Evolutionary conservation across 2,113 vertebrate genomes (phyloP), one percentile per base, ranked within the genome.

Genomic region (Stomatorhinus ivindoensis): DNA sequence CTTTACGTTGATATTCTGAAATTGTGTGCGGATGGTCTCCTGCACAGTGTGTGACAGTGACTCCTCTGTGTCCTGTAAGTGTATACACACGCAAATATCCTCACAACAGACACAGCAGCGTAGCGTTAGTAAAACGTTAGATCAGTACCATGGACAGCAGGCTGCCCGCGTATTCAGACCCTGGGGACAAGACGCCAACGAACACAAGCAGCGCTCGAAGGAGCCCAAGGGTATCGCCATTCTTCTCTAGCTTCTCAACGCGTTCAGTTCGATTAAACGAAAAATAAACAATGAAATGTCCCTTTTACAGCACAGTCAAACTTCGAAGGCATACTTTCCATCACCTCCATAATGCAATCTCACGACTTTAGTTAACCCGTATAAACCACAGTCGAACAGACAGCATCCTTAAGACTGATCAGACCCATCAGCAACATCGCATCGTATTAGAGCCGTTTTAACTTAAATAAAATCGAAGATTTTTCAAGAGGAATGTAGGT

Each of bases 131-230:
- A 24, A 53, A 55, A 76, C 47, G 27, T 69, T 83, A 51, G 39
- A 76, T 88, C 89, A 90, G 89, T 51, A 90, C 89, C 89, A 88
- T 88, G 89, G 89, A 90, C 86, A 90, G 89, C 86, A 51, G 4
- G 50, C 85, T 31, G 50, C 50, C 48, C 47, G 85, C 50, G 11
- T 31, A 27, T 53, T 51, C 13, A n/a, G 31, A 35, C 13, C 27
- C 85, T 5, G 44, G 50, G 47, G n/a, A 51, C 48, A 53, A 13
- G 42, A 48, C 83, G n/a, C n/a, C 46, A 86, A 48, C 21, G 83
- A 50, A 50, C 24, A 86, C 48, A n/a, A 17, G 31, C 82, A 83
- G 42, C 39, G 8, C 80, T 46, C 42, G 24, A 11, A 83, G 31
- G 21, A 46, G 17, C 39, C 80, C 80, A 47, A 39, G 82, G 44